A percentile compares a stretch with the other conserved stretches of the same genome.
Conservation (phyloP, 2,797 vertebrate species). For the Rhynchotus rufescens region DNA sequence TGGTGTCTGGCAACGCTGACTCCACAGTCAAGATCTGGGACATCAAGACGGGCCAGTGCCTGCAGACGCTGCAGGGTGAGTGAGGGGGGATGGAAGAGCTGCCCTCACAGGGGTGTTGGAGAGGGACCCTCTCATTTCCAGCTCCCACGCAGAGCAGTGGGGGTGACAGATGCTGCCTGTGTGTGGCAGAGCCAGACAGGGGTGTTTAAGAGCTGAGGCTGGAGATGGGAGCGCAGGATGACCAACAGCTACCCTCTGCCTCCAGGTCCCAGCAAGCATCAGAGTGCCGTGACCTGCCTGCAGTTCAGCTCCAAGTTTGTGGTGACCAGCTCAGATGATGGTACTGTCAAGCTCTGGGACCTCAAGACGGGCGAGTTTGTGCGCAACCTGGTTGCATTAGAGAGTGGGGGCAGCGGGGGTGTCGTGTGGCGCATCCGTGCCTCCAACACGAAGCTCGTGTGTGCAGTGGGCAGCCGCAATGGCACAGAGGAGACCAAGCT, state of each 20-base stretch:
- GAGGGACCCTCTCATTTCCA: fast-evolving
- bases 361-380: conserved; percentile 73
- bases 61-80: conserved; percentile 77
- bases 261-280: conserved; percentile 75
- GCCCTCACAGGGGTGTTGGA: background rate
- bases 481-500: conserved; percentile 77
- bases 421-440: conserved; percentile 73
- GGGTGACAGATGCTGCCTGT: no score
- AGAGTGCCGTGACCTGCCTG: conserved; percentile 75
- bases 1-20: conserved; percentile 70
- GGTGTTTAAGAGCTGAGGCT: no score
- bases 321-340: conserved; percentile 71
- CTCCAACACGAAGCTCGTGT: conserved; percentile 73
- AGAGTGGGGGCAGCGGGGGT: conserved; percentile 68
- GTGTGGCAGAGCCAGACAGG: no score
- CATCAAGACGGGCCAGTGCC: conserved; percentile 75
- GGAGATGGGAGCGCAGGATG: background rate
- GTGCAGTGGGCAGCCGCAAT: conserved; percentile 71
- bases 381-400: conserved; percentile 72
- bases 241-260: background rate
- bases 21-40: conserved; percentile 79
- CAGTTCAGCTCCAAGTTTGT: conserved; percentile 79
- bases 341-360: conserved; percentile 75
- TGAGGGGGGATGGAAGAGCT: fast-evolving
- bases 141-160: background rate